Conservation (phyloP, 2,888 invertebrate genomes). For the Arge pagana region DNA sequence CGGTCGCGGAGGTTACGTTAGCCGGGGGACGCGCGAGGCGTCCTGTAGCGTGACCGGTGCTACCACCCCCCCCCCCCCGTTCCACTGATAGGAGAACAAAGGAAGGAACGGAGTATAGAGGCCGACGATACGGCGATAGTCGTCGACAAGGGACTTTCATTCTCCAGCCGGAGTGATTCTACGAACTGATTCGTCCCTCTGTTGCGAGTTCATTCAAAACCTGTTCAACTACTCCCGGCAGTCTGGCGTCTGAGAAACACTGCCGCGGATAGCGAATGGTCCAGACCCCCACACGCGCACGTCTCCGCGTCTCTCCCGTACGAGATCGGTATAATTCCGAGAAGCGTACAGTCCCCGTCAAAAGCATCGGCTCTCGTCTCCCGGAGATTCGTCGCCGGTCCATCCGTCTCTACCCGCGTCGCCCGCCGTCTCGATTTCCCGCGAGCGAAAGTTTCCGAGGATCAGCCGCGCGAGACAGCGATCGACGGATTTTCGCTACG, state of each 20-base stretch:
- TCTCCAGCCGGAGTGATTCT: conserved; percentile 10
- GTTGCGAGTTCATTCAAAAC: conserved; percentile 12
- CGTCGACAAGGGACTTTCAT: conserved; percentile 19
- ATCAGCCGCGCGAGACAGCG: too few relatives aligned
- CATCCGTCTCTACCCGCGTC: too few relatives aligned
- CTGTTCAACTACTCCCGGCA: neutral
- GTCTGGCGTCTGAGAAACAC: conserved; percentile 40
- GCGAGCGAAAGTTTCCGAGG: too few relatives aligned
- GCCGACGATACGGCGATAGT: conserved; percentile 22
- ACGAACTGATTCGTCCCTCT: neutral
- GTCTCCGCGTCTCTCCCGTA: conserved; percentile 28
- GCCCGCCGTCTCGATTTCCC: too few relatives aligned
- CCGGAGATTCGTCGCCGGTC: too few relatives aligned
- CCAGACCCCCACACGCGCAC: conserved; percentile 33
- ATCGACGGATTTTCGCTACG: too few relatives aligned
- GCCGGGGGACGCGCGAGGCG: conserved; percentile 19
- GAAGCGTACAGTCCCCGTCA: conserved; percentile 52
- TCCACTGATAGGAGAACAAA: conserved; percentile 35
- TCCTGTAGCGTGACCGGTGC: conserved; percentile 22
- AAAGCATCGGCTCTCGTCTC: conserved; percentile 31
- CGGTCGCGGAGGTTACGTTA: conserved; percentile 13
- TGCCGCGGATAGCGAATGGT: conserved; percentile 42
- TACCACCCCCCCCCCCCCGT: conserved; percentile 32
- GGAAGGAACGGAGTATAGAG: conserved; percentile 30
- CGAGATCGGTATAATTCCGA: conserved; percentile 48